phyloP scores from a whole-genome alignment of 2,113 vertebrate species.

The Pachycephala philippinensis region DNA sequence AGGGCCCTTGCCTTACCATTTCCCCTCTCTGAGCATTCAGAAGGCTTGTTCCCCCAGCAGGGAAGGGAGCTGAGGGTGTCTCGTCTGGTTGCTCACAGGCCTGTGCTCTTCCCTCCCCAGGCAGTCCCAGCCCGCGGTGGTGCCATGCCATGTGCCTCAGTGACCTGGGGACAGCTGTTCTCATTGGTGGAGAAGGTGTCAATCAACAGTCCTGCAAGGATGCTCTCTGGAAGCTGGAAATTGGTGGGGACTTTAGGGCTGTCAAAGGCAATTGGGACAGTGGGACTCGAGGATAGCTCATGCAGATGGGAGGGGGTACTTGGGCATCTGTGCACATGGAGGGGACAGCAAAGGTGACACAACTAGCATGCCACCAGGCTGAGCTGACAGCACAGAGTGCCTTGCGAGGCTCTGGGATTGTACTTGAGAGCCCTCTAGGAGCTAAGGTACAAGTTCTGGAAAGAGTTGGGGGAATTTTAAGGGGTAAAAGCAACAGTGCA shows the following conservation, averaged over 20 bases:
- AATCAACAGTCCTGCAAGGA: conserved; percentile 75
- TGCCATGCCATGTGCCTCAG: conserved; percentile 84
- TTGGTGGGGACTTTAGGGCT: conserved; percentile 63
- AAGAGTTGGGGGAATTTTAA: not conserved
- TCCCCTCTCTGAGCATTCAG: not conserved
- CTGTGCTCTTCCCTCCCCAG: conserved; percentile 44
- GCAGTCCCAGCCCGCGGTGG: conserved; percentile 78
- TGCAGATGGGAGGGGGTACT: not conserved
- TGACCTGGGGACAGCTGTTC: conserved; percentile 79
- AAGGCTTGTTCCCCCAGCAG: not conserved
- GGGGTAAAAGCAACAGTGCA: not conserved
- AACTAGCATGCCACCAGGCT: not conserved
- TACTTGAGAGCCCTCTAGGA: not conserved
- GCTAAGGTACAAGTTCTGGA: not conserved
- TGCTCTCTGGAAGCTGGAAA: conserved; percentile 85
- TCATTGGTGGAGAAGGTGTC: conserved; percentile 81
- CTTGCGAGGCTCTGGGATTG: not conserved
- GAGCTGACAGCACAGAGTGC: not conserved
- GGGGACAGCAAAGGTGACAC: not conserved
- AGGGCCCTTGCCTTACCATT: not conserved
- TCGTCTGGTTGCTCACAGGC: not conserved
- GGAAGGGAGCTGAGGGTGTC: not conserved
- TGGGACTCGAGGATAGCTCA: not conserved
- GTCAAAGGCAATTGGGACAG: not conserved
- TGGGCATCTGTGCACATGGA: not conserved